phyloP scores from a whole-genome alignment of 2,888 invertebrate species.

The Helicoverpa assulta region DNA sequence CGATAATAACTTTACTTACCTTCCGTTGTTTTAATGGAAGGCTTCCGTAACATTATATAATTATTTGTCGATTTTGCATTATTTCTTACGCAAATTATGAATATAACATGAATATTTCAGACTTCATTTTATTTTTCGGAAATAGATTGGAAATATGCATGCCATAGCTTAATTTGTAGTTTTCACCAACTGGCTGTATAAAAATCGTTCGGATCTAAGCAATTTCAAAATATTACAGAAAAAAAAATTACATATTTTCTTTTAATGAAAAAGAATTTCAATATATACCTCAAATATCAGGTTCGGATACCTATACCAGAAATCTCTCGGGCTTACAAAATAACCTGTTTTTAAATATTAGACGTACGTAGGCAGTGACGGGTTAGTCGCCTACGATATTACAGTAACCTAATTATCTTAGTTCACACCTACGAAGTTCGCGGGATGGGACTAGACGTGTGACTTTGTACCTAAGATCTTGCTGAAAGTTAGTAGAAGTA shows the following conservation, averaged over 20 bases:
- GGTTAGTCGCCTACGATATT: constrained; percentile 46
- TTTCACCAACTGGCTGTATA: too few species aligned
- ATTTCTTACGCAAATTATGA: too few species aligned
- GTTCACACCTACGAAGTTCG: constrained; percentile 36
- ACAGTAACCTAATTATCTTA: constrained; percentile 46
- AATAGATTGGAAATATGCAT: too few species aligned
- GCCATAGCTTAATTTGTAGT: too few species aligned
- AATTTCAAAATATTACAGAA: too few species aligned
- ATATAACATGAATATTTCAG: too few species aligned
- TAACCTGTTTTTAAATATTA: constrained; percentile 51
- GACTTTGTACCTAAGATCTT: background rate
- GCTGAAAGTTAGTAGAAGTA: background rate
- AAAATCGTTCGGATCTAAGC: too few species aligned
- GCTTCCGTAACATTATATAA: background rate
- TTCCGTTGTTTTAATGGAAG: constrained; percentile 1
- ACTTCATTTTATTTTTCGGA: too few species aligned
- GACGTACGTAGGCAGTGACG: constrained; percentile 40
- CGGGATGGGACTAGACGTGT: background rate
- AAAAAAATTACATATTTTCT: background rate
- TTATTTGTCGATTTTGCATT: too few species aligned
- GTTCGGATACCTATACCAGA: background rate
- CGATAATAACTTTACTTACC: constrained; percentile 17
- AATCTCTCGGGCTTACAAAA: constrained; percentile 35
- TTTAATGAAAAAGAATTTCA: background rate
- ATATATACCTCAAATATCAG: background rate